phyloP scores from a whole-genome alignment of 2,797 vertebrate species.

The Typhlichthys subterraneus region DNA sequence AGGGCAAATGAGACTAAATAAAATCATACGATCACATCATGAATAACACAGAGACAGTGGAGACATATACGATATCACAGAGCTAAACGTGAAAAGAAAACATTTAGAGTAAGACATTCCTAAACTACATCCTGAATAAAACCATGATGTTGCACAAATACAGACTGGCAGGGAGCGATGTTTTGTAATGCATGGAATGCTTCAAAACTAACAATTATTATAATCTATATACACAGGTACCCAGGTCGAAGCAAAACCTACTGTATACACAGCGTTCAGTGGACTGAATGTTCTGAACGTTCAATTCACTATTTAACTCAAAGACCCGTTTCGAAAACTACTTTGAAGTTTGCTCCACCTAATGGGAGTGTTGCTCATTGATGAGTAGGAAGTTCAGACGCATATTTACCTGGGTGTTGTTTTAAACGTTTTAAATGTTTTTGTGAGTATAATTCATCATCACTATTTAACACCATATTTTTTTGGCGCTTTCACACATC shows the following conservation, averaged over 20 bases:
- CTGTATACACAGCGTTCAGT: no score
- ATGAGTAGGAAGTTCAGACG: no score
- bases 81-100: background rate
- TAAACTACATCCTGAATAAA: background rate
- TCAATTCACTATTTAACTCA: no score
- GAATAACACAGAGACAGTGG: conserved; percentile 16
- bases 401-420: no score
- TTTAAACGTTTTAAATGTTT: no score
- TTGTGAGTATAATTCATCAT: no score
- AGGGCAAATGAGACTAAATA: conserved; percentile 8
- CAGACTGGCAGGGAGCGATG: background rate
- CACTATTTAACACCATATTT: no score
- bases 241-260: conserved; percentile 2
- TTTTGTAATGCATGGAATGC: background rate
- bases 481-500: no score
- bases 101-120: background rate
- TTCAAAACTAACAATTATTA: background rate
- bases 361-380: no score
- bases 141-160: background rate
- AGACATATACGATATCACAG: conserved; percentile 4
- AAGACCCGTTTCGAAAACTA: no score
- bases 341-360: no score
- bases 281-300: no score
- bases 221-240: background rate
- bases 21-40: conserved; percentile 28